phyloP scores from a whole-genome alignment of 2,888 invertebrate species.

The Syrphus vitripennis region DNA sequence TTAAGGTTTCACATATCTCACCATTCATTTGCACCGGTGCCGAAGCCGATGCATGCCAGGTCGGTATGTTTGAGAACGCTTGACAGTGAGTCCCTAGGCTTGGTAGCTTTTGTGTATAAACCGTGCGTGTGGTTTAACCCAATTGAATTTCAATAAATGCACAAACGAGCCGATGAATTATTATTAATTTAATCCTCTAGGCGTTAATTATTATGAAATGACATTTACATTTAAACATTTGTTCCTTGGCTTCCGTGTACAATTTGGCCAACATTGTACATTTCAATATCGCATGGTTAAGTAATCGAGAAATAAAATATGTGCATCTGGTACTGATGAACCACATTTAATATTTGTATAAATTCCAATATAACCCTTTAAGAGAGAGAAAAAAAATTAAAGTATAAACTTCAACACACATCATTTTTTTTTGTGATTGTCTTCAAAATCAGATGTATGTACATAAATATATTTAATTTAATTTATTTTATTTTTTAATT shows the following conservation, averaged over 20 bases:
- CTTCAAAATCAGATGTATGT: too few relatives aligned
- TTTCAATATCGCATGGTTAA: conserved; percentile 16
- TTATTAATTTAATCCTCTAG: conserved; percentile 66
- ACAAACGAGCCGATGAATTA: conserved; percentile 67
- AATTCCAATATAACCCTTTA: neutral
- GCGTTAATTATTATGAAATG: conserved; percentile 70
- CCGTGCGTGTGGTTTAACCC: conserved; percentile 60
- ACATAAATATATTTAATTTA: too few relatives aligned
- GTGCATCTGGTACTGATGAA: conserved; percentile 44
- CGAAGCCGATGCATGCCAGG: neutral
- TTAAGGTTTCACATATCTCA: conserved; percentile 4
- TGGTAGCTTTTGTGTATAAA: conserved; percentile 25
- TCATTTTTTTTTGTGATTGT: neutral
- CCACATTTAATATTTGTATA: neutral
- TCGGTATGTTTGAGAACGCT: conserved; percentile 24
- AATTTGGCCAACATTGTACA: conserved; percentile 4
- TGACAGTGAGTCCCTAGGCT: conserved; percentile 48
- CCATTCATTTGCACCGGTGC: conserved; percentile 14
- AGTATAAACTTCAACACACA: neutral
- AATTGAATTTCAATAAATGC: conserved; percentile 68
- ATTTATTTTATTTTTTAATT: too few relatives aligned
- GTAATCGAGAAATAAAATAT: neutral
- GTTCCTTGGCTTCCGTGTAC: conserved; percentile 25
- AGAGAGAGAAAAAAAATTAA: neutral
- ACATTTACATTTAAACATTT: conserved; percentile 52